These are phyloP conservation scores for Mantis religiosa DNA, from an alignment of 2,888 invertebrate genomes.

Conservation along the genomic window DNA sequence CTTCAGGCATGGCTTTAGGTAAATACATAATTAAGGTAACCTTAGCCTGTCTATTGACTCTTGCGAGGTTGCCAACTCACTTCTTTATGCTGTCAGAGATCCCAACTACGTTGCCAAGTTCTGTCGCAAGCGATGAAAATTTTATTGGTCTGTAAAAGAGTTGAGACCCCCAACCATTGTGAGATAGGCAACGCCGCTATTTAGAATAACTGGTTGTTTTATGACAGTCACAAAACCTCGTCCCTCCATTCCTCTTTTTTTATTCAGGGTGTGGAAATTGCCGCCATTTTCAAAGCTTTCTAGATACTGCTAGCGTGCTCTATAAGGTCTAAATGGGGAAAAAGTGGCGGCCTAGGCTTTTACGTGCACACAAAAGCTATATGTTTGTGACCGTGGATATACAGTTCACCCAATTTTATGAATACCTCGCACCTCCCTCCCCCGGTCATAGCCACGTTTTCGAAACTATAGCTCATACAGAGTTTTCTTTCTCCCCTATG, in stretches of 20 bases:
- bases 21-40: neutral
- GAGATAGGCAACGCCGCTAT: neutral
- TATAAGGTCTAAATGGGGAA: neutral
- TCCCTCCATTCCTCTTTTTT: neutral
- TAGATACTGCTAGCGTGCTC: neutral
- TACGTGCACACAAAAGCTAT: neutral
- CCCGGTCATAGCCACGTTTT: neutral
- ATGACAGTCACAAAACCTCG: neutral
- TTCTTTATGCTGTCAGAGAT: neutral
- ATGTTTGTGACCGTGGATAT: neutral
- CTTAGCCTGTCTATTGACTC: neutral
- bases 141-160: slow-evolving; percentile 8
- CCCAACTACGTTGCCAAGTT: neutral
- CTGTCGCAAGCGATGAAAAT: neutral
- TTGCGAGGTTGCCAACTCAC: neutral
- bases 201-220: slow-evolving; percentile 15
- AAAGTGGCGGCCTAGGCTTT: neutral
- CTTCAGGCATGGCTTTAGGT: neutral
- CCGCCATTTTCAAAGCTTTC: neutral
- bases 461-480: neutral
- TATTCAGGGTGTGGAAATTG: slow-evolving; percentile 9
- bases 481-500: neutral
- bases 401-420: neutral
- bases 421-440: neutral
- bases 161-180: neutral